These are phyloP conservation scores for Drosophila koepferae DNA, from an alignment of 2,888 invertebrate genomes.

Conservation along the genomic window DNA sequence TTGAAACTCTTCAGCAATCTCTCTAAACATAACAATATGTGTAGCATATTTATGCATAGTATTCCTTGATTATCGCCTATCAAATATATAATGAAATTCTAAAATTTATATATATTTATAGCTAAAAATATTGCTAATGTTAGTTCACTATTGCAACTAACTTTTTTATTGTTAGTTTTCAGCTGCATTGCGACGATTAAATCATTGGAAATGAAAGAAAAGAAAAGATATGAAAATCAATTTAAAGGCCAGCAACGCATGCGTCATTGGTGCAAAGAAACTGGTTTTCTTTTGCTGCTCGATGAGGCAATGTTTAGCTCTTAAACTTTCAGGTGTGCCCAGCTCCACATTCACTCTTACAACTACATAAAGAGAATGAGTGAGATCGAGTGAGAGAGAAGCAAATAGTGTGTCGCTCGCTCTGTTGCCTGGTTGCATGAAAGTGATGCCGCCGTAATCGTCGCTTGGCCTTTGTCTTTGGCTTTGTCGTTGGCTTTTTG, in stretches of 20 bases:
- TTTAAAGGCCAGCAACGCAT: slow-evolving; percentile 43
- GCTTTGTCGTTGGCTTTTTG: slow-evolving; percentile 57
- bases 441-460: slow-evolving; percentile 71
- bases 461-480: slow-evolving; percentile 77
- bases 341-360: slow-evolving; percentile 33
- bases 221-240: slow-evolving; percentile 28
- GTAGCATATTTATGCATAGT: too few species aligned
- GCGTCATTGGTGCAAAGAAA: slow-evolving; percentile 72
- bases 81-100: too few species aligned
- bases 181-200: slow-evolving; percentile 22
- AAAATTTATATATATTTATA: background rate
- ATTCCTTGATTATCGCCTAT: too few species aligned
- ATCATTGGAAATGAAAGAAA: slow-evolving; percentile 37
- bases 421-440: slow-evolving; percentile 42
- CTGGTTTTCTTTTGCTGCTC: slow-evolving; percentile 50
- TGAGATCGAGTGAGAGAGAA: background rate
- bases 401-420: slow-evolving; percentile 1
- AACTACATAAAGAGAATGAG: slow-evolving; percentile 2
- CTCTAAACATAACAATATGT: too few species aligned
- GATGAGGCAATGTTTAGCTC: slow-evolving; percentile 78
- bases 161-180: slow-evolving; percentile 6
- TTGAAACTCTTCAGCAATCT: background rate
- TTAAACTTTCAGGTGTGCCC: slow-evolving; percentile 68
- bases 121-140: background rate
- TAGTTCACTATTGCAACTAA: slow-evolving; percentile 8